A percentile compares a stretch with the other conserved stretches of the same genome.
These are phyloP conservation scores for Leptopilina syphax DNA, from an alignment of 2,888 invertebrate genomes.

Conservation along the genomic window DNA sequence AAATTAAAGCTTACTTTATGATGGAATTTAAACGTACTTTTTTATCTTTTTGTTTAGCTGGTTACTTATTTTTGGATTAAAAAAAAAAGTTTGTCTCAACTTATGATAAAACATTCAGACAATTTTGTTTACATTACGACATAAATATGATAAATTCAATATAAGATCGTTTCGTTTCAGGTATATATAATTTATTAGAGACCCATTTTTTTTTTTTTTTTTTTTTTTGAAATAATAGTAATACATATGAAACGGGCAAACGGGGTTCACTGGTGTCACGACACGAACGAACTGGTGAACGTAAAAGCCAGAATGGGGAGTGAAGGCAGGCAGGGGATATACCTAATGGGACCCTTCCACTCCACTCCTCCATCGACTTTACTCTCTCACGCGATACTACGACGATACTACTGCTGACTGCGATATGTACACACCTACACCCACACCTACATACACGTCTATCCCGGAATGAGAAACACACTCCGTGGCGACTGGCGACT, in stretches of 20 bases:
- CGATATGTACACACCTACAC: slow-evolving; percentile 58
- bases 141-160: neutral
- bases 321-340: slow-evolving; percentile 52
- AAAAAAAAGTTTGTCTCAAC: too few relatives aligned
- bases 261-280: slow-evolving; percentile 47
- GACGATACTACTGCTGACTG: slow-evolving; percentile 57
- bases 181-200: too few relatives aligned
- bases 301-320: slow-evolving; percentile 51
- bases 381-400: slow-evolving; percentile 68
- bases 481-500: slow-evolving; percentile 55
- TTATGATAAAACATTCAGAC: too few relatives aligned
- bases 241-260: slow-evolving; percentile 18
- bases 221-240: too few relatives aligned
- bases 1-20: too few relatives aligned
- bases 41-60: too few relatives aligned
- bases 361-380: slow-evolving; percentile 53
- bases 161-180: too few relatives aligned
- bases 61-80: too few relatives aligned
- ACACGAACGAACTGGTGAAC: slow-evolving; percentile 54
- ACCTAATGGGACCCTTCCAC: slow-evolving; percentile 59
- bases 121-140: too few relatives aligned
- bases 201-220: too few relatives aligned
- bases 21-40: too few relatives aligned
- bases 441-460: slow-evolving; percentile 51
- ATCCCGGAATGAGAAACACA: slow-evolving; percentile 58